Evolutionary conservation across 37 sponge, comb jelly and placozoan species (phyloP).

Genomic region (Chondrilla cf. caribensis): DNA sequence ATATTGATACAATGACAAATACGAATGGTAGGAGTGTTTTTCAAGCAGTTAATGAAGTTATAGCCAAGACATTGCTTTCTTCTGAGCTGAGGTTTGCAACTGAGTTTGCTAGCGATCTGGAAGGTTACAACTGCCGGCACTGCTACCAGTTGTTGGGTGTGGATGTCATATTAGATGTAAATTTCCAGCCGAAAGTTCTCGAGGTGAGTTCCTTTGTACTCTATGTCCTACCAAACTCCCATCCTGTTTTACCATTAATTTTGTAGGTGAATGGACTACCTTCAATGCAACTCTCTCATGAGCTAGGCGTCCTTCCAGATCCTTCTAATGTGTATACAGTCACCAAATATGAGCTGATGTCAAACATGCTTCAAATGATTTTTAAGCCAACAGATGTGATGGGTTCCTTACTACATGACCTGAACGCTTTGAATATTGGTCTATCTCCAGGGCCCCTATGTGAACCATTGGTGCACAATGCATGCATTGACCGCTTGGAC

Average conservation of each 20-base stretch:
- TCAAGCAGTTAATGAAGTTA: slow-evolving; percentile 59
- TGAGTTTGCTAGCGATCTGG: slow-evolving; percentile 29
- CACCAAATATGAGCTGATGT: slow-evolving; percentile 73
- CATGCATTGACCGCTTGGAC: slow-evolving; percentile 60
- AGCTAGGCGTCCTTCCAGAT: slow-evolving; percentile 71
- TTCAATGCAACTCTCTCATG: slow-evolving; percentile 88
- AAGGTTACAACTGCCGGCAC: slow-evolving; percentile 68
- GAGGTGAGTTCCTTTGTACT: slow-evolving; percentile 53
- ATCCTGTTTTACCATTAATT: not conserved
- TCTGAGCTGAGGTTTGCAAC: slow-evolving; percentile 56
- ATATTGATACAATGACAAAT: slow-evolving; percentile 25
- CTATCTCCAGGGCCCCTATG: slow-evolving; percentile 59
- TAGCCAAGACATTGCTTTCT: slow-evolving; percentile 62
- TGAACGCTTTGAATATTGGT: slow-evolving; percentile 53
- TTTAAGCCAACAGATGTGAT: slow-evolving; percentile 34
- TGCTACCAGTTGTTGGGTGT: slow-evolving; percentile 87
- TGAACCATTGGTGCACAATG: slow-evolving; percentile 7
- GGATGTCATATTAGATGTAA: slow-evolving; percentile 72
- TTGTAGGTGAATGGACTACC: slow-evolving; percentile 84
- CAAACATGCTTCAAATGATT: slow-evolving; percentile 73
- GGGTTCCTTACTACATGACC: not conserved
- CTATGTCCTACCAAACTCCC: not conserved
- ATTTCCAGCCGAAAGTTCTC: slow-evolving; percentile 72
- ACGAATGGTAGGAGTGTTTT: slow-evolving; percentile 47
- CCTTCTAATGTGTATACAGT: slow-evolving; percentile 66